These are phyloP conservation scores for Otolemur crassicaudatus DNA, from an alignment of 2,797 vertebrate genomes.

Conservation along the genomic window DNA sequence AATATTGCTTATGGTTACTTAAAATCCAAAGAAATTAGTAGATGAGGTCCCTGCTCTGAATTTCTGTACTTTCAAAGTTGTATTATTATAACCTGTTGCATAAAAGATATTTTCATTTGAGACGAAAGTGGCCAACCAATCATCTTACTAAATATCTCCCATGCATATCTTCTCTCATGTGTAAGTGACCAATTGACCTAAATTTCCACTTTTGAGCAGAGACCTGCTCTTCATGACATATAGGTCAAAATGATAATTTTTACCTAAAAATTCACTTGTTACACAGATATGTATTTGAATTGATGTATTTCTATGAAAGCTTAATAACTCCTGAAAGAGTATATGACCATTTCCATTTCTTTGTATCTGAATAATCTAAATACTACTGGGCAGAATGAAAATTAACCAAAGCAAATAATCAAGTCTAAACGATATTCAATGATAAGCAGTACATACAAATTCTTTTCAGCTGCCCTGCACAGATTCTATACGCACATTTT, in stretches of 20 bases:
- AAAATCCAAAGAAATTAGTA: conserved; percentile 75
- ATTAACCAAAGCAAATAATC: conserved; percentile 63
- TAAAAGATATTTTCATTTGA: conserved; percentile 65
- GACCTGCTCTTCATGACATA: not conserved
- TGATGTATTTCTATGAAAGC: not conserved
- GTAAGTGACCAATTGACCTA: conserved; percentile 21
- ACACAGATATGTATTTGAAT: not conserved
- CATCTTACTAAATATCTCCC: conserved; percentile 29
- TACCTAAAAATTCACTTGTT: not conserved
- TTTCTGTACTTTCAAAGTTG: conserved; percentile 68
- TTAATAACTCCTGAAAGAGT: conserved; percentile 35
- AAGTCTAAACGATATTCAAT: conserved; percentile 46
- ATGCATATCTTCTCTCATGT: not conserved
- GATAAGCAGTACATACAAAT: conserved; percentile 44
- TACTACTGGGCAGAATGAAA: conserved; percentile 59
- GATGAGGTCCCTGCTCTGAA: conserved; percentile 67
- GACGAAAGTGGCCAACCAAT: conserved; percentile 51
- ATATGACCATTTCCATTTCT: not conserved
- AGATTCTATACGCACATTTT: conserved; percentile 41
- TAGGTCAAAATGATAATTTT: conserved; percentile 6
- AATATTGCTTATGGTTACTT: conserved; percentile 70
- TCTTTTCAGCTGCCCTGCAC: conserved; percentile 50
- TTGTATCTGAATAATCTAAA: conserved; percentile 51
- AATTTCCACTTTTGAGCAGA: conserved; percentile 8
- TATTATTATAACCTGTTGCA: conserved; percentile 64